These are phyloP conservation scores for Gobius niger DNA, from an alignment of 2,113 vertebrate genomes.

Conservation along the genomic window DNA sequence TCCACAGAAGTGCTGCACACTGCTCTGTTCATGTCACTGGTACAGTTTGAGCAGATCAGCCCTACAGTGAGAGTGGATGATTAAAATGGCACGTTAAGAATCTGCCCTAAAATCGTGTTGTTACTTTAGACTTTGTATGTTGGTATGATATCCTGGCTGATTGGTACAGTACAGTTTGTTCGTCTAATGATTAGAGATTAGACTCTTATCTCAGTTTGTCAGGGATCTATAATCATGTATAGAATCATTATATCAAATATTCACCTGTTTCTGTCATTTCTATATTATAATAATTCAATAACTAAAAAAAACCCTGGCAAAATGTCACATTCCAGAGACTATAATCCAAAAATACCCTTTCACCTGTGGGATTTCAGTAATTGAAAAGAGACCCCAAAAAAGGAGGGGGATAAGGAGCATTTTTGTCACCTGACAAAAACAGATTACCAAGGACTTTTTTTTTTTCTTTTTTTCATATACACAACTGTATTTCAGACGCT, in stretches of 20 bases:
- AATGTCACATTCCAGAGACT: conserved; percentile 30
- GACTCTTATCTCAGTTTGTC: too few relatives aligned
- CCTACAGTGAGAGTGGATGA: too few relatives aligned
- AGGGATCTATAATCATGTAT: conserved; percentile 19
- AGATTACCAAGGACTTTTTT: conserved; percentile 36
- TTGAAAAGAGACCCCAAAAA: conserved; percentile 38
- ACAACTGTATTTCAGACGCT: conserved; percentile 26
- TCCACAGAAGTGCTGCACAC: too few relatives aligned
- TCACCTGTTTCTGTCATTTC: conserved; percentile 16
- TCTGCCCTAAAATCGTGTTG: too few relatives aligned
- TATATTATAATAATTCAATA: conserved; percentile 22
- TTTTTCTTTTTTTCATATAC: conserved; percentile 20
- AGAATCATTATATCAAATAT: too few relatives aligned
- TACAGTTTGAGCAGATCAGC: too few relatives aligned
- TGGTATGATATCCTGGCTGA: neutral
- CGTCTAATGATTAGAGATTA: too few relatives aligned
- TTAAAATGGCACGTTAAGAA: too few relatives aligned
- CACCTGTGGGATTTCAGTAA: conserved; percentile 39
- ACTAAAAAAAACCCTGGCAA: conserved; percentile 23
- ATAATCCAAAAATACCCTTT: conserved; percentile 32
- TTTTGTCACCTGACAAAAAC: conserved; percentile 26
- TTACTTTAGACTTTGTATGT: neutral
- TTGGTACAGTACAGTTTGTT: neutral
- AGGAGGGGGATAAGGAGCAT: conserved; percentile 7
- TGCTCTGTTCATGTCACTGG: too few relatives aligned